These are phyloP conservation scores for Macroglossus sobrinus DNA, from an alignment of 2,113 vertebrate species.

Conservation along the genomic window DNA sequence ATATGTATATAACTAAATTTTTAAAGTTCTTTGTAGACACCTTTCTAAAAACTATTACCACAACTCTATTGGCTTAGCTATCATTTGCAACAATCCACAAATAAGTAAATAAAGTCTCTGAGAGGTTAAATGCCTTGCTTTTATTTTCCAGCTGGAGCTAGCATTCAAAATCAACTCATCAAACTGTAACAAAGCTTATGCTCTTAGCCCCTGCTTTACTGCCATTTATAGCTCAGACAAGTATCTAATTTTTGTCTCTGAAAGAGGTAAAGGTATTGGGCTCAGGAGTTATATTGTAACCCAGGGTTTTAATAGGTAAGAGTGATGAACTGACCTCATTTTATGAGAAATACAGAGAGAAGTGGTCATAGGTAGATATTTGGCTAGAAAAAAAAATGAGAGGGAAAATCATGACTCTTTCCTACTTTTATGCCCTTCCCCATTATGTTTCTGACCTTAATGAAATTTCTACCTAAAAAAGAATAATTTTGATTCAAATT, in stretches of 20 bases:
- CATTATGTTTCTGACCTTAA: background rate
- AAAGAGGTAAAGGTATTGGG: background rate
- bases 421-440: background rate
- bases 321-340: background rate
- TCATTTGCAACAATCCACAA: background rate
- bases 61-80: background rate
- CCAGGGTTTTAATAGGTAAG: background rate
- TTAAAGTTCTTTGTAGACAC: background rate
- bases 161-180: background rate
- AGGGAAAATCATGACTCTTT: background rate
- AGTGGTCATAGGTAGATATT: background rate
- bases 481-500: constrained; percentile 40
- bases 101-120: background rate
- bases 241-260: background rate
- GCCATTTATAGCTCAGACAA: background rate
- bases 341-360: background rate
- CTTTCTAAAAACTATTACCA: background rate
- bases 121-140: background rate
- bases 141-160: background rate
- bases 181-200: background rate
- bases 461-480: constrained; percentile 3
- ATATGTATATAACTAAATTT: constrained; percentile 1
- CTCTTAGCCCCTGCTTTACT: background rate
- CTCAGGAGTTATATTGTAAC: background rate
- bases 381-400: background rate